Evolutionary conservation across 2,113 vertebrate genomes (phyloP).

Genomic region (Panurus biarmicus): DNA sequence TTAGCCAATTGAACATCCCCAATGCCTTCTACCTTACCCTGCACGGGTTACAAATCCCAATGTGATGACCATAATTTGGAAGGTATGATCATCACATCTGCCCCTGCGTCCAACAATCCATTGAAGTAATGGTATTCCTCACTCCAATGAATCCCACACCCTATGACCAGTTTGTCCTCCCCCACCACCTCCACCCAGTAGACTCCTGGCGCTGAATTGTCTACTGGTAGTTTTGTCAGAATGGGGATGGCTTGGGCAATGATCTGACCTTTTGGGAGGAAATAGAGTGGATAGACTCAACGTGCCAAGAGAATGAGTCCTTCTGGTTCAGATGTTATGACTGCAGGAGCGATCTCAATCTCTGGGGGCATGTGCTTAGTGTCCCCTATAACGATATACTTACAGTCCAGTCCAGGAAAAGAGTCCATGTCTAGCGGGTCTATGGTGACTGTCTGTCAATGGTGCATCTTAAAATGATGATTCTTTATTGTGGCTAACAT

Average conservation of each 20-base stretch:
- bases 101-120: neutral
- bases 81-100: neutral
- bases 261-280: no score
- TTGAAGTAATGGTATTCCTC: neutral
- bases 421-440: no score
- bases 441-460: no score
- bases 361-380: neutral
- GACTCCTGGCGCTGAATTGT: neutral
- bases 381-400: neutral
- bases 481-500: no score
- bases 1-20: neutral
- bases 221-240: neutral
- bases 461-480: no score
- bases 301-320: neutral
- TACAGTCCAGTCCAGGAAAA: no score
- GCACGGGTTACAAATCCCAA: neutral
- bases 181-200: neutral
- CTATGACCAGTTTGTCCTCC: neutral
- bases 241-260: no score
- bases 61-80: neutral
- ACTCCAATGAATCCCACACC: neutral
- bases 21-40: neutral
- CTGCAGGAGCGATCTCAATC: neutral
- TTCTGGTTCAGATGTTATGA: neutral
- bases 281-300: neutral